Evolutionary conservation across 2,888 invertebrate species (phyloP), one percentile per base, ranked within the genome.

Genomic region (Meandrusa payeni): DNA sequence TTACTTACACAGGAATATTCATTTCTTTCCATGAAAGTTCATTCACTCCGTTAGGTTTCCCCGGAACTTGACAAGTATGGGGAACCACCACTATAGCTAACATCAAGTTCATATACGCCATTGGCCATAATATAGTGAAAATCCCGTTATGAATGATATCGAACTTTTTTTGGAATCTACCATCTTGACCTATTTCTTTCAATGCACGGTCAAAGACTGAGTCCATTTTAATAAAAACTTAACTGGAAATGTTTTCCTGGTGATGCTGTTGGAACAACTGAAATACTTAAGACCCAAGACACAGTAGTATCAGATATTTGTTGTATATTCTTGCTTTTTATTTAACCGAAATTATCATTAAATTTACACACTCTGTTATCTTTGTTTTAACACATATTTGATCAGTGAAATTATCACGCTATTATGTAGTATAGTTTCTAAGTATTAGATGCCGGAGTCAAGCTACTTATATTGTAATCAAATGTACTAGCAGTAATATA

Each of bases 121-220:
- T 74, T 17, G 73, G 62, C 61, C 82, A 76, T 12, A 77, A 60
- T 1, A 57, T 55, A 3, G 77, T 60, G 15, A 86, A 68, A 1
- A 78, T 48, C 9, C 78, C 61, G 48, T 83, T 81, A 52, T 85
- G 76, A 19, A 81, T 50, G n/a, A 76, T 34, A 56, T 82, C 81
- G 55, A 76, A 83, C 40, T 61, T 62, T 42, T 59, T 71, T 64
- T 89, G 89, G 60, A 76, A 89, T 44, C 52, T 65, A 27, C 87
- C 86, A 56, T 74, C 72, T 27, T 71, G 56, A 15, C 81, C 79
- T 33, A 88, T 58, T 61, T 76, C 69, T 41, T 22, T 22, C 6
- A 79, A 60, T 24, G 70, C 74, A 24, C 65, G 66, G 32, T 75
- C 71, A 47, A 73, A 78, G 10, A 61, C 47, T 19, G 67, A 61